These are phyloP conservation scores for Leucophenga montana DNA, from an alignment of 2,888 invertebrate genomes.

Conservation along the genomic window DNA sequence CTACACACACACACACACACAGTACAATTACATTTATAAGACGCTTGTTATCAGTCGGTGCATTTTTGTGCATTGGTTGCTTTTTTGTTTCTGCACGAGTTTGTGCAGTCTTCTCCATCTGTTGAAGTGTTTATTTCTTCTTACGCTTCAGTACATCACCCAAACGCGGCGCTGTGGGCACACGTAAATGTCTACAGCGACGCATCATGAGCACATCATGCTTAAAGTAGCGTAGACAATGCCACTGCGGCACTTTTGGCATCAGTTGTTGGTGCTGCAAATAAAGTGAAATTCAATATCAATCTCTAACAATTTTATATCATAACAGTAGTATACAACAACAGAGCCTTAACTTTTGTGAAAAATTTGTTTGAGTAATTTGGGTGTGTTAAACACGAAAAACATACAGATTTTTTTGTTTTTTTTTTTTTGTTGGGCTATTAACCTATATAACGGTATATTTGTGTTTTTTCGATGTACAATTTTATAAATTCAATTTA, in stretches of 20 bases:
- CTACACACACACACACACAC: background rate
- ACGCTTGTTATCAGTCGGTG: conserved; percentile 45
- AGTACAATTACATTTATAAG: background rate
- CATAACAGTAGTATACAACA: no score
- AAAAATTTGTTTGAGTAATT: no score
- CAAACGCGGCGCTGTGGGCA: conserved; percentile 65
- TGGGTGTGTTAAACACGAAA: no score
- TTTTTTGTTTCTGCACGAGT: conserved; percentile 21
- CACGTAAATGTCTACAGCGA: conserved; percentile 83
- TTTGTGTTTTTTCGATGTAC: background rate
- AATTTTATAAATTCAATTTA: background rate
- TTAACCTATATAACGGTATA: background rate
- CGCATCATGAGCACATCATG: conserved; percentile 81
- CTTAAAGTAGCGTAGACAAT: conserved; percentile 86
- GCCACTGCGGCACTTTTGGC: conserved; percentile 88
- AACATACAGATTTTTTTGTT: no score
- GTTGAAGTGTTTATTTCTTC: conserved; percentile 20
- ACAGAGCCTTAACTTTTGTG: no score
- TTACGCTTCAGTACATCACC: conserved; percentile 63
- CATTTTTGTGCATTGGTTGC: conserved; percentile 30
- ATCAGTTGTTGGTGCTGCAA: conserved; percentile 80
- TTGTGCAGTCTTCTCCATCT: conserved; percentile 11
- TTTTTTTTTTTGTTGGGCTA: no score
- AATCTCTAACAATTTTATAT: no score
- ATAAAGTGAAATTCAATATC: background rate